Percentiles rank a stretch among this genome's conserved stretches.
Conservation (phyloP, 2,113 vertebrate species). For the Microcebus tavaratra region DNA sequence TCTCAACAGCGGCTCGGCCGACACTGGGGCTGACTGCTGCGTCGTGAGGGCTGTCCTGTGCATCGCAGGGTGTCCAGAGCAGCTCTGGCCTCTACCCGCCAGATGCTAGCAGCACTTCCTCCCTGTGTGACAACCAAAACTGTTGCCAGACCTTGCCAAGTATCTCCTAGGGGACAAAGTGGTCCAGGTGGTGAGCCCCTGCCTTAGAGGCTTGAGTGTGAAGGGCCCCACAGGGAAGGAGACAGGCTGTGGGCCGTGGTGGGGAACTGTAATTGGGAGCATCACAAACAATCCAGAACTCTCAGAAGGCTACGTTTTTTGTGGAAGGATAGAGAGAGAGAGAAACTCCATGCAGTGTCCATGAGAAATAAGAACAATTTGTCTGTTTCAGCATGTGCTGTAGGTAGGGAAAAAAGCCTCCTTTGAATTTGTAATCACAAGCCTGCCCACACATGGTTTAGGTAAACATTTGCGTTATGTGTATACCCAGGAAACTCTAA, state of each 20-base stretch:
- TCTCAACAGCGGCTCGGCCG: not conserved
- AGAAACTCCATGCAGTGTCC: not conserved
- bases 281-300: not conserved
- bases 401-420: not conserved
- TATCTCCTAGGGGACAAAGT: not conserved
- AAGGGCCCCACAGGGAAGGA: not conserved
- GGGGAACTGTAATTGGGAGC: not conserved
- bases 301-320: not conserved
- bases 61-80: not conserved
- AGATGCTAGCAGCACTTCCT: not conserved
- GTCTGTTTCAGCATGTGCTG: not conserved
- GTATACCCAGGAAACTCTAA: not conserved
- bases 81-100: not conserved
- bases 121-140: not conserved
- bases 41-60: not conserved
- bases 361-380: not conserved
- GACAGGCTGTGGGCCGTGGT: not conserved
- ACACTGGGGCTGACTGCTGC: not conserved
- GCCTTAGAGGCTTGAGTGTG: not conserved
- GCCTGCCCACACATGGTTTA: not conserved
- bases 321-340: not conserved
- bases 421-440: not conserved
- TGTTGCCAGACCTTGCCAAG: not conserved
- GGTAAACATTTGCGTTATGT: not conserved
- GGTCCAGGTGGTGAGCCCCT: not conserved